Base-by-base conservation (phyloP, 2,113 vertebrate species). In the Coptodon rendalli region DNA sequence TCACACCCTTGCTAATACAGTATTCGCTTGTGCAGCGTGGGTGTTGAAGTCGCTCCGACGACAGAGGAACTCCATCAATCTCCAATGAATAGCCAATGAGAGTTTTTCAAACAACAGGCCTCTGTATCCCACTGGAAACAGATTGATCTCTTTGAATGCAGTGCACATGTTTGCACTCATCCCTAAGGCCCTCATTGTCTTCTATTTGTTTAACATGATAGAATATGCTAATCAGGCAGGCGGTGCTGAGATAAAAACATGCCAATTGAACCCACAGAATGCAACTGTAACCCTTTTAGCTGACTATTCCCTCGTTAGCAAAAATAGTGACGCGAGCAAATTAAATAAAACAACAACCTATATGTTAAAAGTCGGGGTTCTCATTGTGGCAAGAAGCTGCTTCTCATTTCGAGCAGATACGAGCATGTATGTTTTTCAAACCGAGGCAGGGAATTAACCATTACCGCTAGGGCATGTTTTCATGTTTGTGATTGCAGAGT, bases 191-290 rank as follows among this genome's bases (percentile, higher is more conserved):
- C 81, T 93, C 89, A 94, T 94, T 95, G 92, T 95, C 92, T 95
- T 89, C 90, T 95, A 86, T 95, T 95, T 96, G 92, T 95, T 94
- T 90, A 95, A 95, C 95, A 94, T 94, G 95, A 96, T 95, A 92
- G 92, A 93, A 94, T 95, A 96, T 95, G 94, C 90, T 93, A 95
- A 96, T 93, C 87, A 88, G 80, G 43, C 85, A n/a, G 71, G 59
- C 57, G 9, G 73, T 52, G 50, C 76, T 9, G 29, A 89, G 93
- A 93, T 92, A 88, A 90, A 90, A 87, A 83, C 57, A n/a, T 84
- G 38, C 63, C 36, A 63, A 87, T 63, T 43, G 9, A 90, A 84
- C 68, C 63, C 27, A 31, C 48, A 10, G 63, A 91, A 91, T 88
- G 86, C 88, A 94, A 93, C 68, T 85, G 86, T 85, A 88, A 66